A percentile compares a stretch with the other conserved stretches of the same genome.
These are phyloP conservation scores for Diprion similis DNA, from an alignment of 1,140 invertebrate genomes.

Conservation along the genomic window DNA sequence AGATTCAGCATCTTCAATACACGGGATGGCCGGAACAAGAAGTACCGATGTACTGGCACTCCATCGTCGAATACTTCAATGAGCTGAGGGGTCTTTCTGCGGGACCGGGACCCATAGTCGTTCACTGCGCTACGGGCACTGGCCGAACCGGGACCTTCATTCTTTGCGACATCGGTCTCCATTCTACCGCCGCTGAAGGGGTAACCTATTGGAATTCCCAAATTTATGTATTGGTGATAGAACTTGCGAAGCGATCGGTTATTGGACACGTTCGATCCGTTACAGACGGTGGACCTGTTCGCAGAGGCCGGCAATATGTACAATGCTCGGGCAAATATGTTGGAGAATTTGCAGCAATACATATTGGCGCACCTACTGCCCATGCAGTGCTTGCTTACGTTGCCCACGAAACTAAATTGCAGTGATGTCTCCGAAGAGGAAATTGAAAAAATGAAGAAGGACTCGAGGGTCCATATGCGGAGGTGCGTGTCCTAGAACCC, in stretches of 20 bases:
- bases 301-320: slow-evolving; percentile 34
- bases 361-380: slow-evolving; percentile 45
- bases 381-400: slow-evolving; percentile 40
- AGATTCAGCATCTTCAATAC: slow-evolving; percentile 96
- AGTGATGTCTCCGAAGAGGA: slow-evolving; percentile 29
- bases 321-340: slow-evolving; percentile 46
- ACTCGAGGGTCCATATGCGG: slow-evolving; percentile 30
- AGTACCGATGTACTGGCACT: slow-evolving; percentile 74
- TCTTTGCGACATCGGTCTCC: slow-evolving; percentile 53
- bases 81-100: slow-evolving; percentile 70
- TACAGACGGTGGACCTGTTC: slow-evolving; percentile 41
- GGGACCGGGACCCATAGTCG: slow-evolving; percentile 88
- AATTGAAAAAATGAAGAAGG: slow-evolving; percentile 40
- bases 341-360: slow-evolving; percentile 49
- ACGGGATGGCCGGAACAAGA: slow-evolving; percentile 99
- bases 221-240: neutral
- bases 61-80: slow-evolving; percentile 72
- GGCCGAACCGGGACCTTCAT: slow-evolving; percentile 76
- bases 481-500: slow-evolving; percentile 25
- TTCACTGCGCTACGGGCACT: slow-evolving; percentile 78
- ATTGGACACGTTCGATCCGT: neutral
- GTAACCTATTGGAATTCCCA: neutral
- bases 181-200: neutral
- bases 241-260: neutral
- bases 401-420: slow-evolving; percentile 37